These are phyloP conservation scores for Ascaphus truei DNA, from an alignment of 2,113 vertebrate species.

Conservation along the genomic window DNA sequence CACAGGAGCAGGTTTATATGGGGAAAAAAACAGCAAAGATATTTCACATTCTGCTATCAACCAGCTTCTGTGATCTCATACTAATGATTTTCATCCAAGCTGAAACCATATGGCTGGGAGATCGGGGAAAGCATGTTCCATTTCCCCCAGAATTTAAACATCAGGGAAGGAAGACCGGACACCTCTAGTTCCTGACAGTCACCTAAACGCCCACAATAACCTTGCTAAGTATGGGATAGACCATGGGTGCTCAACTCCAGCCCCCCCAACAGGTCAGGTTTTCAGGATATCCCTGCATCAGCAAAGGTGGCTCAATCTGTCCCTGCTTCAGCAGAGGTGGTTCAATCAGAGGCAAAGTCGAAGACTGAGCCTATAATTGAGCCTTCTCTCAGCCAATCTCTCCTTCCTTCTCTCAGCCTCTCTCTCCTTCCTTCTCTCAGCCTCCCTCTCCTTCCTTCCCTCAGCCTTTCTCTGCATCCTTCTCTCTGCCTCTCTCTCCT, in stretches of 20 bases:
- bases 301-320: too few species aligned
- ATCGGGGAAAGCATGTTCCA: slow-evolving; percentile 63
- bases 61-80: slow-evolving; percentile 58
- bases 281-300: too few species aligned
- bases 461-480: too few species aligned
- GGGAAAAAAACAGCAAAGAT: slow-evolving; percentile 47
- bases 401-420: too few species aligned
- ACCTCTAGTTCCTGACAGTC: slow-evolving; percentile 46
- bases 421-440: too few species aligned
- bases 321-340: too few species aligned
- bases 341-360: too few species aligned
- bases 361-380: too few species aligned
- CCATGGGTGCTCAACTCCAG: too few species aligned
- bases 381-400: slow-evolving; percentile 45
- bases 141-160: slow-evolving; percentile 74
- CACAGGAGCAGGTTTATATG: slow-evolving; percentile 51
- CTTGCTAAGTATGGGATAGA: slow-evolving; percentile 61
- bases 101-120: slow-evolving; percentile 80
- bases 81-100: slow-evolving; percentile 61
- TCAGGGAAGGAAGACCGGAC: slow-evolving; percentile 54
- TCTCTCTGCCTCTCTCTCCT: slow-evolving; percentile 49
- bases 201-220: slow-evolving; percentile 52
- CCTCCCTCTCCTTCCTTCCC: too few species aligned
- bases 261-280: too few species aligned
- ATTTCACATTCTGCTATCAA: slow-evolving; percentile 39